phyloP scores from a whole-genome alignment of 2,113 vertebrate genomes.

The Spheniscus mendiculus region DNA sequence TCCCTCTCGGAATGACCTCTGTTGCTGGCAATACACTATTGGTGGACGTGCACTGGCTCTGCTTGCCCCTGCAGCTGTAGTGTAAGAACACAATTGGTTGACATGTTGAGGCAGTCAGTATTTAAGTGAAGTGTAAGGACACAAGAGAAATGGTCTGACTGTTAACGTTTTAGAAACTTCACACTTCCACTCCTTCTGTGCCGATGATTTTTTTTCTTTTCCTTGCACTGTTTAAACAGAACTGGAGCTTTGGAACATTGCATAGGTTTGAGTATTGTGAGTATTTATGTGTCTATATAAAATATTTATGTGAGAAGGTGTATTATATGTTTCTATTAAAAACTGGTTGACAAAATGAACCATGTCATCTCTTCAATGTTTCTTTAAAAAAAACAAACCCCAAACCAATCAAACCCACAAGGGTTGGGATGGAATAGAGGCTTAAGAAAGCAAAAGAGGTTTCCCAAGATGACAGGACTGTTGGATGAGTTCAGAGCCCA shows the following conservation, averaged over 20 bases:
- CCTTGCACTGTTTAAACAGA: neutral
- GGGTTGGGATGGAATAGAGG: neutral
- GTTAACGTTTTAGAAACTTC: neutral
- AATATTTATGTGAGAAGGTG: neutral
- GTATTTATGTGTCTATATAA: neutral
- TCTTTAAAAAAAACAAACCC: neutral
- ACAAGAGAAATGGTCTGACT: neutral
- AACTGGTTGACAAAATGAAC: neutral
- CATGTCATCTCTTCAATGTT: neutral
- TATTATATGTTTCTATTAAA: slow-evolving; percentile 34
- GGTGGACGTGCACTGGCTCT: neutral
- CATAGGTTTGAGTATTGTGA: neutral
- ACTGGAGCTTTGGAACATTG: neutral
- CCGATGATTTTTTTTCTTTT: neutral
- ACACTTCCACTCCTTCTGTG: neutral
- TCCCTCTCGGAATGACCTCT: neutral
- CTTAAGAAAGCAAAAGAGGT: neutral
- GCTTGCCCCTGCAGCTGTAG: neutral
- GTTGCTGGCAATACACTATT: neutral
- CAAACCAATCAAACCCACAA: neutral
- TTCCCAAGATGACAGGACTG: neutral
- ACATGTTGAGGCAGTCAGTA: neutral
- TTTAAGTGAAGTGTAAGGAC: neutral
- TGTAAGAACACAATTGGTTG: neutral
- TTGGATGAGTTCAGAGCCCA: neutral